Percentiles rank a stretch among this genome's conserved stretches.
Evolutionary conservation across 2,888 invertebrate species (phyloP).

Genomic region (Tetrapedia diversipes): DNA sequence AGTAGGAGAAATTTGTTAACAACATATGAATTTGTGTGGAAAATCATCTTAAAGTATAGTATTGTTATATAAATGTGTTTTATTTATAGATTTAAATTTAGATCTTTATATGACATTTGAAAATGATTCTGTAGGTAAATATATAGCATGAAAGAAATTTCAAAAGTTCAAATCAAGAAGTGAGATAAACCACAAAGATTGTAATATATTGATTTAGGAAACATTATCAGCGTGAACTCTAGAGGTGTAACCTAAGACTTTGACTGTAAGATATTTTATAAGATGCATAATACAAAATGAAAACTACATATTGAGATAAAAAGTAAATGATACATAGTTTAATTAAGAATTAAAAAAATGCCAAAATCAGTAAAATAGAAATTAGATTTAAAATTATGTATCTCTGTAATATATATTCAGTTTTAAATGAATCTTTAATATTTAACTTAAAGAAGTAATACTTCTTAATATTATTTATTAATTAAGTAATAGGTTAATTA

Average conservation of each 20-base stretch:
- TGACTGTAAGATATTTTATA: too few relatives aligned
- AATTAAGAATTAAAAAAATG: neutral
- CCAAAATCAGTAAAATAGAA: neutral
- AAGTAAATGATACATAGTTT: neutral
- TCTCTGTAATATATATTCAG: too few relatives aligned
- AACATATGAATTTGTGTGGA: neutral
- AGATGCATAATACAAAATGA: too few relatives aligned
- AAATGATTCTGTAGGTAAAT: too few relatives aligned
- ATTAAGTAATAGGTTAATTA: too few relatives aligned
- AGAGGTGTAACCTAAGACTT: neutral
- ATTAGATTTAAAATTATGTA: too few relatives aligned
- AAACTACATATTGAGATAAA: neutral
- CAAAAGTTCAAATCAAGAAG: neutral
- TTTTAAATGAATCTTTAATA: too few relatives aligned
- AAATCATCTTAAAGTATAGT: neutral
- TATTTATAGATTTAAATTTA: too few relatives aligned
- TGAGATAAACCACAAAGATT: too few relatives aligned
- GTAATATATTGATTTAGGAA: neutral
- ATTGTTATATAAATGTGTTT: too few relatives aligned
- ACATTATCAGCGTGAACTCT: neutral
- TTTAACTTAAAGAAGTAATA: neutral
- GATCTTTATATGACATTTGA: too few relatives aligned
- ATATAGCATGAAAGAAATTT: too few relatives aligned
- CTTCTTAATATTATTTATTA: neutral
- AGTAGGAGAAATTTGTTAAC: neutral